Base-by-base conservation (phyloP, 2,113 vertebrate genomes). In the Pollimyrus isidori region DNA sequence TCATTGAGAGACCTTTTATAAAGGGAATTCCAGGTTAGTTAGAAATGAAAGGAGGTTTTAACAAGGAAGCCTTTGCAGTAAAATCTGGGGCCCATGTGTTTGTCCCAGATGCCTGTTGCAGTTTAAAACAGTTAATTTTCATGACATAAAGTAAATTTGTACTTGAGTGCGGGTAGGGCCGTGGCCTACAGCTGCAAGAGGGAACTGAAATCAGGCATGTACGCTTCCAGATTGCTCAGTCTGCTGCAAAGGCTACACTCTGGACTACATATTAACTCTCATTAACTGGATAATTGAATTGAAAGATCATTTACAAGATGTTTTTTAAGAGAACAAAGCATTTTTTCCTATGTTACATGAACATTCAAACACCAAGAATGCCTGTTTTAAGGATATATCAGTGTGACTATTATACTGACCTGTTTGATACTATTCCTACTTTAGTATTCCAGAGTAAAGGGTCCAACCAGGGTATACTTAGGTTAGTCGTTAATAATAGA, bases 81-180 rank as follows among this genome's bases (percentile, higher is more conserved):
- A 42, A 80, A 42, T 80, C 73, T 80, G 73, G 73, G 30, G 73
- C 35, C 73, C 73, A 80, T 80, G 35, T 80, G 73, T 42, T 80
- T 42, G 73, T 80, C 73, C 73, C 30, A 80, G 73, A 80, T 80
- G 73, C 73, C 35, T 35, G 73, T 80, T 42, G 73, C 73, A 80
- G 73, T 80, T 80, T 80, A 80, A 80, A 80, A 80, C 35, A 42
- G 73, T 80, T 80, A 80, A 80, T 80, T 80, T 80, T 39, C 73
- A 42, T 80, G 30, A 80, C 73, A 80, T 80, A 80, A 80, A 80
- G 35, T 39, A 80, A 80, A 80, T 80, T 80, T 80, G 73, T 80
- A 80, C 73, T 80, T 80, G 73, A 19, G 73, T 80, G 30, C 13
- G 15, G 30, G 69, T 17, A 15, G 4, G n/a, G 62, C n/a, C 13